Percentiles rank a stretch among this genome's conserved stretches.
These are phyloP conservation scores for Notiomystis cincta DNA, from an alignment of 2,113 vertebrate species.

Conservation along the genomic window DNA sequence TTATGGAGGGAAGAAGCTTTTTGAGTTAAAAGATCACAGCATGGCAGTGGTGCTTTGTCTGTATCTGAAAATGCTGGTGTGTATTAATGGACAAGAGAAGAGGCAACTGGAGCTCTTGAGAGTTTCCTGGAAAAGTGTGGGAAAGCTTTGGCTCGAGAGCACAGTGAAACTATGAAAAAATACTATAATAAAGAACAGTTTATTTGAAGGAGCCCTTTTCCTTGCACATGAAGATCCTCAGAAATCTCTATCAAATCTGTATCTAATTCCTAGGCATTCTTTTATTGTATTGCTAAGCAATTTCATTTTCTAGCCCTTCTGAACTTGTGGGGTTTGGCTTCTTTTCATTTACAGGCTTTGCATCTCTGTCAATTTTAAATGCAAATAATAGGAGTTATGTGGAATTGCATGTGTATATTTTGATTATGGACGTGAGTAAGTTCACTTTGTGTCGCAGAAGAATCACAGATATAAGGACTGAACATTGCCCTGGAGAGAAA, in stretches of 20 bases:
- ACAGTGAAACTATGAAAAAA: background rate
- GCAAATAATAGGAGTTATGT: background rate
- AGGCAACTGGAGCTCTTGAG: background rate
- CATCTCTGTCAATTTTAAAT: background rate
- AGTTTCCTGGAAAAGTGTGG: background rate
- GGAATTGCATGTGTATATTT: background rate
- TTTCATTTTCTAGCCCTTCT: background rate
- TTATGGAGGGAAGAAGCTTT: background rate
- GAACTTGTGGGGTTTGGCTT: background rate
- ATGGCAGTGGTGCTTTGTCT: background rate
- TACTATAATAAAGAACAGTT: background rate
- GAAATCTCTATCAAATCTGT: background rate
- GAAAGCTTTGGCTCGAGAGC: background rate
- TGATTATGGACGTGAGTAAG: background rate
- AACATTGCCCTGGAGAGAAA: background rate
- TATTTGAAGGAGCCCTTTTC: background rate
- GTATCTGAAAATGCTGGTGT: rapidly evolving
- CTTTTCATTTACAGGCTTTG: background rate
- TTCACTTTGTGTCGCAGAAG: background rate
- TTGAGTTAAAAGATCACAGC: background rate
- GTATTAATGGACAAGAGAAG: background rate
- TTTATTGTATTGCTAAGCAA: background rate
- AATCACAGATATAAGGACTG: background rate
- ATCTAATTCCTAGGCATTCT: background rate
- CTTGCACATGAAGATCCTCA: background rate